phyloP scores from a whole-genome alignment of 1,140 invertebrate species.

The Harlomillsia oculata region DNA sequence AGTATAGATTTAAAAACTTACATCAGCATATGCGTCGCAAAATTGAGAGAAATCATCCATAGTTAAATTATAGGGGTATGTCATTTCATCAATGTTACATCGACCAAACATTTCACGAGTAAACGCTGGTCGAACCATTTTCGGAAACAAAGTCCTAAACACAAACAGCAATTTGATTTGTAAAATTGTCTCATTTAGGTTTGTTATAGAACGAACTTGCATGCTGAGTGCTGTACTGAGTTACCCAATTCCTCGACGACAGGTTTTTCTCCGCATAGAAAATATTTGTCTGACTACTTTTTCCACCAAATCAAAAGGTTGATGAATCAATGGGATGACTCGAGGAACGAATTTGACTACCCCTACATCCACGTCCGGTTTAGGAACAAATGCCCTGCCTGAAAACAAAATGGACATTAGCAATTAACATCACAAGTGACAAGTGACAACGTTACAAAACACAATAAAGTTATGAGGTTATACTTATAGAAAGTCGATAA shows the following conservation, averaged over 20 bases:
- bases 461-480: no score
- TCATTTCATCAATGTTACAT: conserved; percentile 60
- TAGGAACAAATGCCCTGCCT: conserved; percentile 78
- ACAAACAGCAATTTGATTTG: neutral
- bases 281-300: conserved; percentile 82
- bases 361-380: conserved; percentile 91
- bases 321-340: conserved; percentile 60
- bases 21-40: conserved; percentile 57
- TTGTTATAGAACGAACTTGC: neutral
- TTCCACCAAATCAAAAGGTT: conserved; percentile 78
- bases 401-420: conserved; percentile 26
- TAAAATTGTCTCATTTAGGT: neutral
- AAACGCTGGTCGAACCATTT: conserved; percentile 53
- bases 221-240: conserved; percentile 6
- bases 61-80: conserved; percentile 58
- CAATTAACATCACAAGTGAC: no score
- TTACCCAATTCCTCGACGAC: conserved; percentile 54
- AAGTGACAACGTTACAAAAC: no score
- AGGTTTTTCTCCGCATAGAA: conserved; percentile 75
- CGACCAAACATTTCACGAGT: conserved; percentile 57
- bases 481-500: neutral
- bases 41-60: conserved; percentile 69
- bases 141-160: conserved; percentile 63
- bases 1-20: conserved; percentile 7
- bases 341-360: conserved; percentile 79